Percentiles rank a stretch among this genome's conserved stretches.
phyloP scores from a whole-genome alignment of 2,113 vertebrate species.

The Arenaria interpres region DNA sequence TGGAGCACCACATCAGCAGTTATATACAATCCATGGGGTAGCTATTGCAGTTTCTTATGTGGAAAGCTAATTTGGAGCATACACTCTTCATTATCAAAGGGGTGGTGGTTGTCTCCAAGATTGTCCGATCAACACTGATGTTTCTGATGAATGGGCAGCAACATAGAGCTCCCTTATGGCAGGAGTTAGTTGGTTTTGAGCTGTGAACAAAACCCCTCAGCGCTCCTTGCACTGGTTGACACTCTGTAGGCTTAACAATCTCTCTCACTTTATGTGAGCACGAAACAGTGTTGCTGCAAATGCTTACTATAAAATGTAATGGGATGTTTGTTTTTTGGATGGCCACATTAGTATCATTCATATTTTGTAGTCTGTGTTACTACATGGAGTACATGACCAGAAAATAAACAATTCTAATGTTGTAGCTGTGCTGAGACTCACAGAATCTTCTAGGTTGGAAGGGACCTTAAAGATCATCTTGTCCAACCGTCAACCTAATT shows the following conservation, averaged over 20 bases:
- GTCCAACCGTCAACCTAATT: too few species aligned
- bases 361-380: not conserved
- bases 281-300: not conserved
- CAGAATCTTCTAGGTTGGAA: too few species aligned
- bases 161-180: not conserved
- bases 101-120: not conserved
- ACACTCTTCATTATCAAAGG: not conserved
- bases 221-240: not conserved
- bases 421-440: not conserved
- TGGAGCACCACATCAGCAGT: not conserved
- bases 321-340: not conserved
- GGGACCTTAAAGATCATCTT: too few species aligned
- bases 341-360: accelerated
- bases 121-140: not conserved
- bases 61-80: not conserved
- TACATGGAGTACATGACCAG: not conserved
- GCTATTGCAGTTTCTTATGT: not conserved
- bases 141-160: not conserved
- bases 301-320: not conserved
- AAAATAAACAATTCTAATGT: not conserved
- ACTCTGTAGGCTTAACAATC: not conserved
- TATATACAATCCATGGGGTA: not conserved
- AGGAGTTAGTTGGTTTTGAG: not conserved
- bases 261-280: not conserved
- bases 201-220: not conserved